Evolutionary conservation across 2,797 vertebrate genomes (phyloP).

Genomic region (Channallabes apus): DNA sequence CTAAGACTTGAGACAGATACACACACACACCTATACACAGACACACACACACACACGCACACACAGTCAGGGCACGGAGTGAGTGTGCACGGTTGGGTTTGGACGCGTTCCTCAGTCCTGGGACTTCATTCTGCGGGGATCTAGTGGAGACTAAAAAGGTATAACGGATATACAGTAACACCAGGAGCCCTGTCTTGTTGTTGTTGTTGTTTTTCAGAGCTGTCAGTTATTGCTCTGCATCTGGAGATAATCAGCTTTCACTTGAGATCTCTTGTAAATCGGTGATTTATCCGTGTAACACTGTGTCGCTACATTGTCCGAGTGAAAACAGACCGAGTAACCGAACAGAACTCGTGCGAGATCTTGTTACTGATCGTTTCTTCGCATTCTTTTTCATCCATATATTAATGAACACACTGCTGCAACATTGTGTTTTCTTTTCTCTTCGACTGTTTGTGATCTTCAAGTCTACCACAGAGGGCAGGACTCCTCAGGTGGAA

Average conservation of each 20-base stretch:
- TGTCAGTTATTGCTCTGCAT: neutral
- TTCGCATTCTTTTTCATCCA: neutral
- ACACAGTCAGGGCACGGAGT: neutral
- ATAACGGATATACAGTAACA: conserved; percentile 49
- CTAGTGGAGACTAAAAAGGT: conserved; percentile 76
- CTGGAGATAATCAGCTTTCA: neutral
- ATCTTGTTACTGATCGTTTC: neutral
- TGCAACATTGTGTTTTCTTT: neutral
- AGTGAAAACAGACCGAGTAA: neutral
- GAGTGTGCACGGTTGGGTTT: neutral
- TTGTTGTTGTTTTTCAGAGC: neutral
- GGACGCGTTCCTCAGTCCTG: neutral
- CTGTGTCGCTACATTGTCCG: neutral
- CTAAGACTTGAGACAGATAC: neutral
- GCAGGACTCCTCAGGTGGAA: conserved; percentile 14
- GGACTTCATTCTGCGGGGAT: conserved; percentile 47
- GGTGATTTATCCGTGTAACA: neutral
- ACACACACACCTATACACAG: neutral
- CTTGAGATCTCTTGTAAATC: conserved; percentile 12
- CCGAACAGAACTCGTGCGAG: neutral
- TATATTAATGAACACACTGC: neutral
- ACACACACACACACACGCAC: neutral
- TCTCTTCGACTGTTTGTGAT: conserved; percentile 4
- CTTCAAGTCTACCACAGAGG: neutral
- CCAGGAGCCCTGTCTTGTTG: neutral